phyloP scores from a whole-genome alignment of 2,113 vertebrate genomes.

The Trogon surrucura region DNA sequence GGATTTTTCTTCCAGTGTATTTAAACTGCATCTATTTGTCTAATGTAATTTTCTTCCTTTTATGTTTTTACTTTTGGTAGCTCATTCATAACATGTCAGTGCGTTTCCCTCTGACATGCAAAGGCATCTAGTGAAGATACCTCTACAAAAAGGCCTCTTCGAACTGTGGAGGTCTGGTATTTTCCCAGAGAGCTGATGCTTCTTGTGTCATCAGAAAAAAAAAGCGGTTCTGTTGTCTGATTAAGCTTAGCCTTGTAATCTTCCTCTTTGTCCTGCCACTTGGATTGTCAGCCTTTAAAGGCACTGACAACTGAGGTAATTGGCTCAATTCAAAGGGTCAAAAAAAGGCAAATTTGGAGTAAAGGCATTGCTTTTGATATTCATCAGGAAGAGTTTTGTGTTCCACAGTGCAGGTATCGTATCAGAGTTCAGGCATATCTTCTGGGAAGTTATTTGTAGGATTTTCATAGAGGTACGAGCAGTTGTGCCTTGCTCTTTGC shows the following conservation, averaged over 20 bases:
- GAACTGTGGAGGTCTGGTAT: not conserved
- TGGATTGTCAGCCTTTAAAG: constrained; percentile 53
- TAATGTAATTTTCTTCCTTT: not conserved
- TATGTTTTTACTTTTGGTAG: not conserved
- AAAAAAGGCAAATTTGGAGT: constrained; percentile 12
- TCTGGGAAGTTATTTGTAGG: constrained; percentile 11
- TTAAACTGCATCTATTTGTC: not conserved
- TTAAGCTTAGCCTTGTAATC: constrained; percentile 40
- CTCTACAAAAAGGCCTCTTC: not conserved
- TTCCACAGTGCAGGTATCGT: not conserved
- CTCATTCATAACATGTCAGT: not conserved
- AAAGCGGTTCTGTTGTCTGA: constrained; percentile 29
- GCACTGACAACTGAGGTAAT: not conserved
- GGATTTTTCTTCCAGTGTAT: fast-evolving
- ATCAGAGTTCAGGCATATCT: not conserved
- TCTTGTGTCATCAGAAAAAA: not conserved
- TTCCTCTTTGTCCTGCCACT: constrained; percentile 12
- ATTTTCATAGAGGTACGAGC: not conserved
- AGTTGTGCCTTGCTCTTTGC: constrained; percentile 29
- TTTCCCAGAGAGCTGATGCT: constrained; percentile 26
- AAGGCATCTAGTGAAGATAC: not conserved
- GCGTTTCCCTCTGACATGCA: not conserved
- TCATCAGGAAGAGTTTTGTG: constrained; percentile 45
- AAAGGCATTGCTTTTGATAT: constrained; percentile 46
- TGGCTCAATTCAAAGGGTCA: constrained; percentile 4